phyloP scores from a whole-genome alignment of 1,140 invertebrate species.

The Pseudomyrmex concolor region DNA sequence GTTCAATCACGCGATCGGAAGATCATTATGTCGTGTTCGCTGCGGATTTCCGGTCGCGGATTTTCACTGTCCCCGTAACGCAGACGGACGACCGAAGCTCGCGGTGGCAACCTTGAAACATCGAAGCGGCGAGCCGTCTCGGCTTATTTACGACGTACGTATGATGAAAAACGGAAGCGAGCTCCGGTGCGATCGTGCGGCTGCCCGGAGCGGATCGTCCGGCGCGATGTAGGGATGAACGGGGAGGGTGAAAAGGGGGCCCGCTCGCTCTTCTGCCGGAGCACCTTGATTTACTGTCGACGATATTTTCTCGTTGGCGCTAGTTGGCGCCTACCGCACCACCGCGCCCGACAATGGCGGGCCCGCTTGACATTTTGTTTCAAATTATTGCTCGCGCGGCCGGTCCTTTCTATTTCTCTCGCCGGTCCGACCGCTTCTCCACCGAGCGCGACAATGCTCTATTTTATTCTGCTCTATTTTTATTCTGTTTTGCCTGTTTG shows the following conservation, averaged over 20 bases:
- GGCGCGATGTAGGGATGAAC: conserved; percentile 54
- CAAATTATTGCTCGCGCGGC: conserved; percentile 81
- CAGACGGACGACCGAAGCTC: conserved; percentile 19
- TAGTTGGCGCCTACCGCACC: conserved; percentile 81
- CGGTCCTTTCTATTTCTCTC: conserved; percentile 77
- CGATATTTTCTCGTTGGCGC: conserved; percentile 82
- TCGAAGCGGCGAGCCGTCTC: conserved; percentile 20
- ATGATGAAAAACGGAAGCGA: conserved; percentile 78
- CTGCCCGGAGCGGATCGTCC: conserved; percentile 61
- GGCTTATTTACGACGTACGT: conserved; percentile 70
- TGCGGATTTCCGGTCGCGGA: neutral
- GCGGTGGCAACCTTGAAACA: conserved; percentile 49
- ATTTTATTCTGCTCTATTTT: conserved; percentile 48
- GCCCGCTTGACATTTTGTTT: conserved; percentile 82
- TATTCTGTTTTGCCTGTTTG: conserved; percentile 46
- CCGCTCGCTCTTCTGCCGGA: conserved; percentile 73
- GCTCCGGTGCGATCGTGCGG: conserved; percentile 65
- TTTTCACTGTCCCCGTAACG: neutral
- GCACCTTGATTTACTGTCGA: conserved; percentile 83
- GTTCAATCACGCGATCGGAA: neutral
- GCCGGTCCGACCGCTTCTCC: conserved; percentile 38
- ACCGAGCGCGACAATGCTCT: conserved; percentile 56
- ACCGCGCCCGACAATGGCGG: conserved; percentile 81
- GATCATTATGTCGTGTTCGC: neutral
- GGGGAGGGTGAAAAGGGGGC: conserved; percentile 58